A percentile compares a stretch with the other conserved stretches of the same genome.
These are phyloP conservation scores for Microplitis demolitor DNA, from an alignment of 1,140 invertebrate species.

Conservation along the genomic window DNA sequence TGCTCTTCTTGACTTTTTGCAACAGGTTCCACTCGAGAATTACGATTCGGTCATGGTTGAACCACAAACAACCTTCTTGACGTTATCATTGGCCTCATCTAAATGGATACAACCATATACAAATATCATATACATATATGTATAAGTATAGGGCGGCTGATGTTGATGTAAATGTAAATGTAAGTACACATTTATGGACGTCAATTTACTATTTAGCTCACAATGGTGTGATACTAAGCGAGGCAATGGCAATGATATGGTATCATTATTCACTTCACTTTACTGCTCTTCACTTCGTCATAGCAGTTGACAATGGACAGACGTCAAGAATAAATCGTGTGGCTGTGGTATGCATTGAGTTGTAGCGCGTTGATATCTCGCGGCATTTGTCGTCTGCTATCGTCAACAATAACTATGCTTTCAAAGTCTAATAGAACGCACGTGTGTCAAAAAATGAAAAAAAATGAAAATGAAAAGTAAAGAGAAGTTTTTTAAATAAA, in stretches of 20 bases:
- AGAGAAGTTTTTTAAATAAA: no score
- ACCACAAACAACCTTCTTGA: background rate
- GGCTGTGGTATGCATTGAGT: background rate
- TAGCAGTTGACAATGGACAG: background rate
- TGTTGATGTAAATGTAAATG: no score
- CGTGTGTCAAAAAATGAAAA: no score
- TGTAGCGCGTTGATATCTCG: background rate
- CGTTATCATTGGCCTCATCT: background rate
- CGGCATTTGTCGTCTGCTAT: background rate
- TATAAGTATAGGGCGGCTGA: no score
- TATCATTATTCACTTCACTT: background rate
- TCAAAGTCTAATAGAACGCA: no score
- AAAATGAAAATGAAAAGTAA: no score
- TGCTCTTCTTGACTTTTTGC: slow-evolving; percentile 25
- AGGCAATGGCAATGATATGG: background rate
- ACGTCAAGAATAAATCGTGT: background rate
- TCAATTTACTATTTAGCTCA: background rate
- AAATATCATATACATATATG: background rate
- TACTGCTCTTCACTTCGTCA: background rate
- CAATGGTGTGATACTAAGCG: slow-evolving; percentile 1
- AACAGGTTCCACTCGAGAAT: slow-evolving; percentile 24
- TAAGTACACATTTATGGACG: background rate
- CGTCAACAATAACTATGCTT: background rate
- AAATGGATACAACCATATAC: background rate
- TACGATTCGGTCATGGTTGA: background rate